Evolutionary conservation across 2,888 invertebrate genomes (phyloP).

Genomic region (Erebia ligea): DNA sequence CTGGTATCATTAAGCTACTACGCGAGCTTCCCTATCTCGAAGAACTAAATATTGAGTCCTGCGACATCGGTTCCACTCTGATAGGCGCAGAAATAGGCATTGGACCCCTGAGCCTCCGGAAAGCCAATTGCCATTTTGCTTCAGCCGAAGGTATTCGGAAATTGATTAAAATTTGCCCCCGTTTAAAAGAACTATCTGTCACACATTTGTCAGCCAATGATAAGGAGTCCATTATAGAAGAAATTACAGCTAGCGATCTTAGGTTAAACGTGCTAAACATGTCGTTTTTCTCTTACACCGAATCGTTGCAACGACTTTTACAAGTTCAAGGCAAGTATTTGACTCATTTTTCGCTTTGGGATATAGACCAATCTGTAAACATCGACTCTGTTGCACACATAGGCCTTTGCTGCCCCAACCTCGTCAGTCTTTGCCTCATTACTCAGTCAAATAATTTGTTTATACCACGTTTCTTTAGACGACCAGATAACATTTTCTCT

Average conservation of each 20-base stretch:
- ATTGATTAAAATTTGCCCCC: constrained; percentile 72
- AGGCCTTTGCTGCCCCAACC: constrained; percentile 71
- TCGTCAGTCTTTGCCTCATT: constrained; percentile 68
- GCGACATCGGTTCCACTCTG: constrained; percentile 77
- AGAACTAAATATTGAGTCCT: constrained; percentile 75
- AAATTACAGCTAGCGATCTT: constrained; percentile 66
- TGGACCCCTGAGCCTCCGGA: constrained; percentile 70
- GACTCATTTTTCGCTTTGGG: constrained; percentile 76
- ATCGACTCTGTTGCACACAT: constrained; percentile 68
- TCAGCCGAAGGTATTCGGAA: constrained; percentile 72
- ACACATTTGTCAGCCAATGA: constrained; percentile 73
- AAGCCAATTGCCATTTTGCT: constrained; percentile 76
- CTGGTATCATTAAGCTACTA: constrained; percentile 71
- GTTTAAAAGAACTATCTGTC: constrained; percentile 68
- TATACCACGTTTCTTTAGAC: constrained; percentile 63
- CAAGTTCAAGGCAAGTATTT: constrained; percentile 68
- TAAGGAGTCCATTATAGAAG: constrained; percentile 72
- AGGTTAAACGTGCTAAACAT: constrained; percentile 66
- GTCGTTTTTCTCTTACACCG: constrained; percentile 74
- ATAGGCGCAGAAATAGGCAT: constrained; percentile 63
- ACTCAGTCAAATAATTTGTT: constrained; percentile 70
- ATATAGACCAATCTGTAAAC: constrained; percentile 70
- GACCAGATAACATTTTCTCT: constrained; percentile 63
- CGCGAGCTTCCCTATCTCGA: constrained; percentile 70
- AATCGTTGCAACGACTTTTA: constrained; percentile 67